These are phyloP conservation scores for Holothuria glaberrima DNA, from an alignment of 35 echinoderm and acorn worm genomes.

Conservation along the genomic window DNA sequence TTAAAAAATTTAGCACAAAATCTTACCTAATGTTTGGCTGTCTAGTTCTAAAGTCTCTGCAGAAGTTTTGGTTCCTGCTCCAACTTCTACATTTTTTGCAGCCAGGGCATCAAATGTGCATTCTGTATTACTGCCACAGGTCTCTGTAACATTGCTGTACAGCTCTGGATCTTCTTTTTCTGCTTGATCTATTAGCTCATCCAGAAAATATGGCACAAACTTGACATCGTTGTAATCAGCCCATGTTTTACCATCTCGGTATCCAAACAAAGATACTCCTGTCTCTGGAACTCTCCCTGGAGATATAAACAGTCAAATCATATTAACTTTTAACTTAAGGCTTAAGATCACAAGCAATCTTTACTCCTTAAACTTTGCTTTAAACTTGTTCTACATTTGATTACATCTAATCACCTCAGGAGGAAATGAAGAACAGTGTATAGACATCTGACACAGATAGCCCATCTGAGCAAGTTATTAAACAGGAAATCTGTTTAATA, in stretches of 20 bases:
- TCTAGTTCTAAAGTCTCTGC: neutral
- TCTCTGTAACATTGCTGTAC: neutral
- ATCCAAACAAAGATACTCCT: slow-evolving; percentile 65
- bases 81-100: slow-evolving; percentile 60
- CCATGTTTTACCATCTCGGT: slow-evolving; percentile 53
- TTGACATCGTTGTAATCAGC: slow-evolving; percentile 55
- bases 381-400: too few relatives aligned
- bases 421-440: too few relatives aligned
- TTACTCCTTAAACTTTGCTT: too few relatives aligned
- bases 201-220: slow-evolving; percentile 80
- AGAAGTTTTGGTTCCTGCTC: slow-evolving; percentile 68
- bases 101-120: slow-evolving; percentile 82
- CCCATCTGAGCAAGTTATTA: too few relatives aligned
- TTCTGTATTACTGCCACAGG: slow-evolving; percentile 66
- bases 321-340: too few relatives aligned
- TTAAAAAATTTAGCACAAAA: too few relatives aligned
- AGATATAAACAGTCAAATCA: neutral
- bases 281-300: slow-evolving; percentile 24
- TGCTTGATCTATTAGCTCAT: slow-evolving; percentile 46
- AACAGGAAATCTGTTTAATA: too few relatives aligned
- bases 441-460: too few relatives aligned
- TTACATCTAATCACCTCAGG: too few relatives aligned
- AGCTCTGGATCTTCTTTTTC: slow-evolving; percentile 23
- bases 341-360: too few relatives aligned
- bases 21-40: slow-evolving; percentile 31